Evolutionary conservation across 2,113 vertebrate species (phyloP).

Genomic region (Clarias magur): DNA sequence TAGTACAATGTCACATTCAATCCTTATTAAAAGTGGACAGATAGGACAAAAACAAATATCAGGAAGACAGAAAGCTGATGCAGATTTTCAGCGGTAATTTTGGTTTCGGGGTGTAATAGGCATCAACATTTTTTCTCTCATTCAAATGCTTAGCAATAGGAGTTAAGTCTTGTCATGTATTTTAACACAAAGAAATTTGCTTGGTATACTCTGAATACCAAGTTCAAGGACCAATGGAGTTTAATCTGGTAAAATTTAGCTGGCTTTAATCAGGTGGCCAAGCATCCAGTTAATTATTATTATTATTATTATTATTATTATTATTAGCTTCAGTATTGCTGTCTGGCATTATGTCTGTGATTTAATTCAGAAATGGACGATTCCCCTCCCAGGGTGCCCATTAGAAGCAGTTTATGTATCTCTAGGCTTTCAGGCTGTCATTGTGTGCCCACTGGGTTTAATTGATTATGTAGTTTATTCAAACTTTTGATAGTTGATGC

Average conservation of each 20-base stretch:
- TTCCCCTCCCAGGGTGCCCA: not conserved
- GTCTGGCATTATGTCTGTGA: not conserved
- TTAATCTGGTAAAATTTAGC: conserved; percentile 5
- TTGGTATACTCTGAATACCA: not conserved
- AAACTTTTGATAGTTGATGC: too few relatives aligned
- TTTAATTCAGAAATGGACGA: not conserved
- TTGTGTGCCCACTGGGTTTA: too few relatives aligned
- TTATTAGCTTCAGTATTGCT: not conserved
- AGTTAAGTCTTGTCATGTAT: not conserved
- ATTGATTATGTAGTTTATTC: too few relatives aligned
- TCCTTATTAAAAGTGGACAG: not conserved
- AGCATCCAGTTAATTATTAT: not conserved
- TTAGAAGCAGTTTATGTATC: not conserved
- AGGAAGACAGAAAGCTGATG: not conserved
- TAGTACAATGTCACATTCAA: too few relatives aligned
- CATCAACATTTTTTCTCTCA: not conserved
- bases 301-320: not conserved
- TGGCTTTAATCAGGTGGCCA: not conserved
- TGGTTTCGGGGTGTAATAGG: not conserved
- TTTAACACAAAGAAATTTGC: not conserved
- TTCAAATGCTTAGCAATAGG: not conserved
- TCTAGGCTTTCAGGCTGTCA: not conserved
- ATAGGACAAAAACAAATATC: not conserved
- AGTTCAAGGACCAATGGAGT: not conserved
- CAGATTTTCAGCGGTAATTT: not conserved